Percentiles rank a stretch among this genome's conserved stretches.
phyloP scores from a whole-genome alignment of 2,888 invertebrate genomes.

The Rhagophthalmus giganteus region DNA sequence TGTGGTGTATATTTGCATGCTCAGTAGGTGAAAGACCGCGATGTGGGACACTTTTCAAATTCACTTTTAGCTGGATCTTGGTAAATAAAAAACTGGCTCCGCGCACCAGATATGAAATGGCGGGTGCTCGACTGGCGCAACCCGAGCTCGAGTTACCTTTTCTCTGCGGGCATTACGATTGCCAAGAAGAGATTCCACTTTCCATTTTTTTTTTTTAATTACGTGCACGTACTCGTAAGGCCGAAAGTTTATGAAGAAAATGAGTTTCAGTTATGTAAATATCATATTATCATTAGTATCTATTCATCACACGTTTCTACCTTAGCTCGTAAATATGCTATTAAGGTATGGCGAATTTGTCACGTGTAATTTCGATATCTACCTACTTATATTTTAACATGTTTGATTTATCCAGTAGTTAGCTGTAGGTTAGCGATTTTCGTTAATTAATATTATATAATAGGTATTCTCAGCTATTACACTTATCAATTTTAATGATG shows the following conservation, averaged over 20 bases:
- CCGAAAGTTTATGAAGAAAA: constrained; percentile 5
- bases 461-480: no score
- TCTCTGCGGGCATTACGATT: constrained; percentile 15
- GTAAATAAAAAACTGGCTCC: constrained; percentile 29
- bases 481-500: no score
- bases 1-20: constrained; percentile 37
- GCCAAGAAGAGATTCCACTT: constrained; percentile 29
- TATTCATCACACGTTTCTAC: neutral
- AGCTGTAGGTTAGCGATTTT: no score
- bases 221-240: constrained; percentile 9
- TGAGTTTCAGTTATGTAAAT: constrained; percentile 2
- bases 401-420: no score
- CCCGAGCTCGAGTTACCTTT: constrained; percentile 23
- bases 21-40: constrained; percentile 44
- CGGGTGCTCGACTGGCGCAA: constrained; percentile 21
- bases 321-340: neutral
- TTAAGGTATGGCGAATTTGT: neutral
- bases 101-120: constrained; percentile 27
- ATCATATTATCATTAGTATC: neutral
- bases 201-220: constrained; percentile 31
- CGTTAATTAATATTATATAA: no score
- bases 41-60: constrained; percentile 46
- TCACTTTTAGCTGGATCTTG: constrained; percentile 30
- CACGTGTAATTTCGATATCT: neutral
- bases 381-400: neutral